A percentile compares a stretch with the other conserved stretches of the same genome.
Conservation (phyloP, 2,888 invertebrate species). For the Clostera curtula region DNA sequence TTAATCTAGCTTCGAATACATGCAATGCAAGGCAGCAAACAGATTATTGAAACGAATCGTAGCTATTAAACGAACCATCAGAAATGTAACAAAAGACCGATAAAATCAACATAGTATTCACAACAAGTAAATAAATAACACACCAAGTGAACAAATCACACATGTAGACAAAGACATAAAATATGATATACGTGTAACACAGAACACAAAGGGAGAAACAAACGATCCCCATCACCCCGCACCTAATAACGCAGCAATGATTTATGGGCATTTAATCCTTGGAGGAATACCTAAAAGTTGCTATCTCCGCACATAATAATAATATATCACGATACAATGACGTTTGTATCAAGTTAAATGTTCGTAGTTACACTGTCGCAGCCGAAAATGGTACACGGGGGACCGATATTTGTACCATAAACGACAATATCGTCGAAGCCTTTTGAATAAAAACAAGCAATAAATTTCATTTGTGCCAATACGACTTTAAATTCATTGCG, state of each 20-base stretch:
- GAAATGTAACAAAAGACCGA: no score
- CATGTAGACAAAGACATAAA: background rate
- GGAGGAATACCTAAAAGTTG: conserved; percentile 26
- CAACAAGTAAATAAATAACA: no score
- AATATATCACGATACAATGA: conserved; percentile 14
- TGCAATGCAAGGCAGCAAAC: no score
- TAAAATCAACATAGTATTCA: no score
- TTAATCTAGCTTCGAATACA: no score
- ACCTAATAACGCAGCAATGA: conserved; percentile 9
- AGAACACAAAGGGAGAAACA: conserved; percentile 5
- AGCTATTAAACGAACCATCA: no score
- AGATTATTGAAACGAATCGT: no score
- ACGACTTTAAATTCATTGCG: conserved; percentile 26
- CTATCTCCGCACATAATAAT: conserved; percentile 20
- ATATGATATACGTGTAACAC: conserved; percentile 1
- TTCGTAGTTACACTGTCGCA: conserved; percentile 20
- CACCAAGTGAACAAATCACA: no score
- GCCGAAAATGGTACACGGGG: conserved; percentile 28
- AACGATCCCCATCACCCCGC: conserved; percentile 10
- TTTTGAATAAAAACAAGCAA: conserved; percentile 30
- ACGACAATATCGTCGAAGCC: conserved; percentile 23
- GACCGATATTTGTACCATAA: conserved; percentile 27
- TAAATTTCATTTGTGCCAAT: conserved; percentile 24
- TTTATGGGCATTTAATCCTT: conserved; percentile 15
- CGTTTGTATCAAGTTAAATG: conserved; percentile 26